Conservation (phyloP, 2,888 invertebrate species). For the Sarcophaga variegata region DNA sequence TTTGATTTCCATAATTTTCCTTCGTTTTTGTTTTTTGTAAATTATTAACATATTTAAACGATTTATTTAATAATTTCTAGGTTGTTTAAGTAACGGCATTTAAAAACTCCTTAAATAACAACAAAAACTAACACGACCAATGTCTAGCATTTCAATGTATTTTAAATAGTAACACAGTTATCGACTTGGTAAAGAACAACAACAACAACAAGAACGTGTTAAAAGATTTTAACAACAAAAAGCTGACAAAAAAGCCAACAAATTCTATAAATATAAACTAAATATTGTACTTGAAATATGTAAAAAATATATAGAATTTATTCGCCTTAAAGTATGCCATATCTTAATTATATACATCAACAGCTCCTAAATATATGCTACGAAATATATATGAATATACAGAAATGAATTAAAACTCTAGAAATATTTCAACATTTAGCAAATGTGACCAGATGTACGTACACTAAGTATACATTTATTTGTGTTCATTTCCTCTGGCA, state of each 20-base stretch:
- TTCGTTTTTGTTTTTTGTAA: not conserved
- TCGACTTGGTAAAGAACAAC: no score
- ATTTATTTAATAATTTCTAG: conserved; percentile 8
- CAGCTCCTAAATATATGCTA: conserved; percentile 3
- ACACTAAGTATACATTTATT: conserved; percentile 9
- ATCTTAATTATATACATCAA: not conserved
- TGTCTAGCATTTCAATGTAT: not conserved
- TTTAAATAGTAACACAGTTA: not conserved
- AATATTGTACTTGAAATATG: not conserved
- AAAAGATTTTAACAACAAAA: not conserved
- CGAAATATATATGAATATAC: not conserved
- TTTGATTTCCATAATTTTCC: not conserved
- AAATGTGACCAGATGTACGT: not conserved
- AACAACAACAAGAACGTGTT: not conserved
- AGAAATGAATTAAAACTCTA: not conserved
- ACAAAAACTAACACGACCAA: not conserved
- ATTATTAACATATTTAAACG: conserved; percentile 42
- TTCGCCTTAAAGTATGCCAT: conserved; percentile 2
- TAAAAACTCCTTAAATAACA: not conserved
- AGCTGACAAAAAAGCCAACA: not conserved
- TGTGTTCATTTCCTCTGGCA: conserved; percentile 41
- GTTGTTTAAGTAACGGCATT: not conserved
- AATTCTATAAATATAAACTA: not conserved
- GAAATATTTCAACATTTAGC: not conserved
- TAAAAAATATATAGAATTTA: no score